Conservation (phyloP, 2,888 invertebrate genomes). For the Dioctria rufipes region DNA sequence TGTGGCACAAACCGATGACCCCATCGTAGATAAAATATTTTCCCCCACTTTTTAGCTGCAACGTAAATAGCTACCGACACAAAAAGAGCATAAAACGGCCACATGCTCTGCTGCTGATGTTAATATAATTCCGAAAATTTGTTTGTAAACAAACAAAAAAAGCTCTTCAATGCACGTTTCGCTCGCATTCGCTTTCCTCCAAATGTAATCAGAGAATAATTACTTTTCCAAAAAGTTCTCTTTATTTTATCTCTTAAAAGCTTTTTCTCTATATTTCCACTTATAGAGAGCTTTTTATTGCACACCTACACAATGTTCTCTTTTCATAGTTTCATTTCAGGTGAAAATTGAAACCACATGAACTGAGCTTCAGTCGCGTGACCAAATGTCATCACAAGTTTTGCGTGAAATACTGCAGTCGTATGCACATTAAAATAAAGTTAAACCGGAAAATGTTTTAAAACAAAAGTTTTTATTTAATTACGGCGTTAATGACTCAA, state of each 20-base stretch:
- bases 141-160: conserved; percentile 37
- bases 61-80: conserved; percentile 63
- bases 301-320: no score
- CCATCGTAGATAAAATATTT: conserved; percentile 68
- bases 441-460: no score
- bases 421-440: no score
- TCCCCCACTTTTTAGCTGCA: conserved; percentile 68
- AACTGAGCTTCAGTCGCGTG: neutral
- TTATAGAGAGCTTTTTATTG: no score
- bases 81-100: conserved; percentile 63
- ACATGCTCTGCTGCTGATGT: conserved; percentile 61
- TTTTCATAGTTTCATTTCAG: no score
- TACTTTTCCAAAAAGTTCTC: neutral
- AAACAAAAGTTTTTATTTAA: no score
- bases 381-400: neutral
- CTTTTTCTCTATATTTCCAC: neutral
- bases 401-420: neutral
- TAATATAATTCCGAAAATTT: neutral
- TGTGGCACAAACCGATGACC: conserved; percentile 63
- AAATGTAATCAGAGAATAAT: neutral
- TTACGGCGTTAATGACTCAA: no score
- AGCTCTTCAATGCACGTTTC: neutral
- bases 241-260: neutral
- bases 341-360: no score
- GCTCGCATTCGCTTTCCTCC: neutral